phyloP scores from a whole-genome alignment of 2,888 invertebrate genomes.

The Elmis aenea region DNA sequence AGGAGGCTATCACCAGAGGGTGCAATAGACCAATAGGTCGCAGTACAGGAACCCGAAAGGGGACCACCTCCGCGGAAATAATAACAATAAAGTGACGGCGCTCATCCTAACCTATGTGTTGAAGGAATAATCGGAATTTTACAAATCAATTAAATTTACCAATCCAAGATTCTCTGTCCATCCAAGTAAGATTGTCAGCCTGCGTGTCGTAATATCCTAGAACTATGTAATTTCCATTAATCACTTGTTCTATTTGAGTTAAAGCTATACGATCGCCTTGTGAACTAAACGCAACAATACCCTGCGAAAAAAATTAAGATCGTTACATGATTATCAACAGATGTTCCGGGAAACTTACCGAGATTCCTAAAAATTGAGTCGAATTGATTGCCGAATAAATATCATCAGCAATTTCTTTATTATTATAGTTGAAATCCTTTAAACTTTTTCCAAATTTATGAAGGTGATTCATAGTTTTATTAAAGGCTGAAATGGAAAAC shows the following conservation, averaged over 20 bases:
- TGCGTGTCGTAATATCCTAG: conserved; percentile 96
- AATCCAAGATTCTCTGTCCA: conserved; percentile 85
- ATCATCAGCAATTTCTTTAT: conserved; percentile 90
- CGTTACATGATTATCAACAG: conserved; percentile 1
- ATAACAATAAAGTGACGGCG: too few relatives aligned
- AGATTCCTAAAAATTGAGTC: conserved; percentile 96
- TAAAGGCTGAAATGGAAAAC: conserved; percentile 86
- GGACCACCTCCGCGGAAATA: too few relatives aligned
- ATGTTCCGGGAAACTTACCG: conserved; percentile 77
- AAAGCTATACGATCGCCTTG: conserved; percentile 97
- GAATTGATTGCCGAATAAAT: conserved; percentile 97
- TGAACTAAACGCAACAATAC: conserved; percentile 95
- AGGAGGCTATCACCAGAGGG: too few relatives aligned
- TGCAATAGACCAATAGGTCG: too few relatives aligned
- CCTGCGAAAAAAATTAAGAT: conserved; percentile 56
- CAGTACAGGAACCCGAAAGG: too few relatives aligned
- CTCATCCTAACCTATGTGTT: too few relatives aligned
- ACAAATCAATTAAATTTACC: conserved; percentile 62
- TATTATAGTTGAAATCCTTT: conserved; percentile 94
- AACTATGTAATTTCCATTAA: conserved; percentile 89
- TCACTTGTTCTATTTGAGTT: conserved; percentile 96
- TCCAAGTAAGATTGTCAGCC: conserved; percentile 92
- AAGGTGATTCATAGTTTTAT: conserved; percentile 90
- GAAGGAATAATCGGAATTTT: too few relatives aligned
- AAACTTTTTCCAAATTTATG: conserved; percentile 74